Base-by-base conservation (phyloP, 37 sponge, comb jelly and placozoan species). In the Cliona cf. orientalis region DNA sequence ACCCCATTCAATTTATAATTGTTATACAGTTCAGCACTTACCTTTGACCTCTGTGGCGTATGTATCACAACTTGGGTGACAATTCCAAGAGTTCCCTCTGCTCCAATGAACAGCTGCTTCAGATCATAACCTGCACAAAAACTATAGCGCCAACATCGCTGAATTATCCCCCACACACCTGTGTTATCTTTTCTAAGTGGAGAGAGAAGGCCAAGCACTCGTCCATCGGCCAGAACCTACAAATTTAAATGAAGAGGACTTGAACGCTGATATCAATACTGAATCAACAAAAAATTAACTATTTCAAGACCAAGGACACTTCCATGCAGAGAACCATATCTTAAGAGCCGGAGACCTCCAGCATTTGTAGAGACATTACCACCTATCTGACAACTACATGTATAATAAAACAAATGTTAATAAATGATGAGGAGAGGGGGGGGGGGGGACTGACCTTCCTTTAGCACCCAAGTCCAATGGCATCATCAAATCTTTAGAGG, bases 81-180 rank as follows among this genome's bases (percentile, higher is more conserved):
- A 9, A 98, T 78, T 0, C 99, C 99, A 22, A 98, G 89, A 9
- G 99, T 98, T 2, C 99, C 99, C 63, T 98, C 99, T 34, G 88
- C 78, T 29, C 99, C 99, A 71, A 98, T 96, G 79, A 98, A 96
- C 71, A 98, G 78, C 91, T 98, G 99, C 84, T 98, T 98, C 39
- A 98, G 39, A 45, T 98, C 99, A 85, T 96, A 98, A 6, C 97
- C 96, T 86, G 55, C 22, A 37, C 60, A 59, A 25, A 9, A 25
- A 59, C 60, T 29, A 3, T 3, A 12, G 60, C 28, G 14, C 60
- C 5, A 25, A 9, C 60, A 14, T 9, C 4, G 23, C 28, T 4
- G 33, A 35, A 66, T 26, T 19, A 66, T 66, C 4, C 3, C 37
- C 3, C 22, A 25, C 60, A 29, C 38, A 87, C 95, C 96, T 58